Base-by-base conservation (phyloP, 2,797 vertebrate genomes). In the Orientallactaga sibirica region DNA sequence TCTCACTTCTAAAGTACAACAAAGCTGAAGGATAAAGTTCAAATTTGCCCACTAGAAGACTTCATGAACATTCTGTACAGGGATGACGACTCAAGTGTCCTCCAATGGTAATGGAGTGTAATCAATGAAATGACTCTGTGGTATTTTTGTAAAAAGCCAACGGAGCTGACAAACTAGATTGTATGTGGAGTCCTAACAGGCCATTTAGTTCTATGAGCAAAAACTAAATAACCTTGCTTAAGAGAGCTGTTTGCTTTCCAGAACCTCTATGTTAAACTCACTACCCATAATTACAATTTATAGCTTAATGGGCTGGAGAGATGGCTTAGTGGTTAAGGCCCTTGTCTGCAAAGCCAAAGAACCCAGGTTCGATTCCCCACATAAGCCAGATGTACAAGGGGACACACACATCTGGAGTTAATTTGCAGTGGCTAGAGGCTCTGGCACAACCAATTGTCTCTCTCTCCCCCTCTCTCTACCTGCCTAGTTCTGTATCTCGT, bases 21-120 rank as follows among this genome's bases (percentile, higher is more conserved):
- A 82, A 87, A 91, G 29, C 15, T 41, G 62, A 66, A 93, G 95
- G 80, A 71, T 24, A 64, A 94, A 15, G 92, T 20, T 67, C 33
- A 64, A 67, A 88, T 33, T 22, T 41, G 90, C 15, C 71, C 78
- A 87, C 15, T 89, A 27, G 24, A 67, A 81, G 75, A 14, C 68
- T 86, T 87, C 86, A 71, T 15, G 64, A 86, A 48, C 67, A 71
- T 73, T 75, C 41, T 76, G 20, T 41, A 9, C 20, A 29, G 27
- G n/a, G 87, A 78, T 88, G 67, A 73, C 18, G 71, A 66, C 24
- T 8, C 37, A 71, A 93, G 73, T 43, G 24, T n/a, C 81, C 82
- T 82, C 84, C 43, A 67, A 24, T 7, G 73, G 67, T 29, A 88
- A 90, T 27, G 7, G 48, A 86, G 20, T 43, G 2, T 73, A 88